These are phyloP conservation scores for Anolis apletophallus DNA, from an alignment of 2,797 vertebrate genomes.

Conservation along the genomic window DNA sequence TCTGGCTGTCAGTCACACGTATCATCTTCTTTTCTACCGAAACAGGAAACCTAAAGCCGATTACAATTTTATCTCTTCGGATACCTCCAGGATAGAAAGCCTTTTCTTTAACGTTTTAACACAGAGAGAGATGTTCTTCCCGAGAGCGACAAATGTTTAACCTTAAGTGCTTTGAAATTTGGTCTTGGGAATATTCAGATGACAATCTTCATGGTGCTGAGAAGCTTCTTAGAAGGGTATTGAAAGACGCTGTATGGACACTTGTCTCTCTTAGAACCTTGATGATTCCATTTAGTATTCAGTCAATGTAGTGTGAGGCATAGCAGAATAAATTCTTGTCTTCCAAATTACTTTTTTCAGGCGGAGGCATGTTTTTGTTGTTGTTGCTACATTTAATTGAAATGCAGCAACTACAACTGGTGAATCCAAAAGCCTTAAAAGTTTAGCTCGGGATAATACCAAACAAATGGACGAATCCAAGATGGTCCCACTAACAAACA, in stretches of 20 bases:
- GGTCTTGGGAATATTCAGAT: conserved; percentile 71
- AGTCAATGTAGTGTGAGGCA: conserved; percentile 48
- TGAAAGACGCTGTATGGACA: conserved; percentile 67
- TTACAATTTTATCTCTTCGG: conserved; percentile 54
- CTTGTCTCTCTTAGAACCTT: conserved; percentile 52
- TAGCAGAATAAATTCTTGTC: conserved; percentile 66
- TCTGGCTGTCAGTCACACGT: conserved; percentile 4
- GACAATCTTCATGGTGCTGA: conserved; percentile 68
- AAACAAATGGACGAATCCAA: conserved; percentile 1
- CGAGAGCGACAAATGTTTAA: conserved; percentile 73
- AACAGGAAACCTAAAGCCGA: conserved; percentile 27
- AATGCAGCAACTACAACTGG: conserved; percentile 46
- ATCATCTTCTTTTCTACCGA: conserved; percentile 16
- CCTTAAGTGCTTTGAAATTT: conserved; percentile 72
- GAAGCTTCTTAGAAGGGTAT: conserved; percentile 69
- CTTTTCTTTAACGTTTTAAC: conserved; percentile 47
- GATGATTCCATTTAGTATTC: conserved; percentile 67
- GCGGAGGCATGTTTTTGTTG: conserved; percentile 24
- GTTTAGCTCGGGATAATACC: neutral
- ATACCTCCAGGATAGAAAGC: conserved; percentile 62
- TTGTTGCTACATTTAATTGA: conserved; percentile 48
- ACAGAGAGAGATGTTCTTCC: conserved; percentile 71
- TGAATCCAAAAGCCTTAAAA: conserved; percentile 54
- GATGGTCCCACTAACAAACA: conserved; percentile 10
- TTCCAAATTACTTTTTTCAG: conserved; percentile 58